Evolutionary conservation across 2,888 invertebrate species (phyloP), one percentile per base, ranked within the genome.

Genomic region (Liopterus haemorrhoidalis): DNA sequence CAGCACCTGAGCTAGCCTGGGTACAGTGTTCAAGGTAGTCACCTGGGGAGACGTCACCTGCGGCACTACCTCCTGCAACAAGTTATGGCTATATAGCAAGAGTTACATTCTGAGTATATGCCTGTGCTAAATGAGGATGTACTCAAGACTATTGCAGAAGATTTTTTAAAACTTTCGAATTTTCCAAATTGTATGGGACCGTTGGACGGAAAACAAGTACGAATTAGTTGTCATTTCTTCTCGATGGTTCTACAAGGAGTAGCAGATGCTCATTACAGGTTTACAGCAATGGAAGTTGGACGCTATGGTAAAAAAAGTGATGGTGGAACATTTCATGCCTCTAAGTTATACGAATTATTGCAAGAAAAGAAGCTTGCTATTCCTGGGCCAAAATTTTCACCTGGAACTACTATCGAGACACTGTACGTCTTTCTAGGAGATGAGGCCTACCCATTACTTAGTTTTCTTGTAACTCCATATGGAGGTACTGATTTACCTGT

Each of bases 271-370:
- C 6, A 24, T 24, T 24, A 24, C 24, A 6, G 24, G n/a, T 24
- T 24, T 24, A 24, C 24, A 8, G 24, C n/a, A 24, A 24, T 24
- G n/a, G 24, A 24, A n/a, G 31, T 49, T 33, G 32, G 51, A 38
- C 46, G 43, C 8, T 49, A 35, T 15, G 36, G 43, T 2, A 49
- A 49, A 37, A 42, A 51, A 30, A 43, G 49, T 31, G 46, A 46
- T 35, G 40, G 51, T 5, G 43, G 46, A 42, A 46, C 43, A 14
- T 25, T 53, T 22, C 22, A 46, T 4, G 32, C 16, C 11, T 39
- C 36, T 36, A 12, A 11, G 32, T 1, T 53, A 25, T 42, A 16
- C 11, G 15, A 19, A 35, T 40, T 33, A 27, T 22, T 30, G 19
- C 24, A 28, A 15, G 19, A 9, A 20, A 19, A 35, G 8, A 20